phyloP scores from a whole-genome alignment of 1,140 invertebrate species.

The Calliopsis andreniformis region DNA sequence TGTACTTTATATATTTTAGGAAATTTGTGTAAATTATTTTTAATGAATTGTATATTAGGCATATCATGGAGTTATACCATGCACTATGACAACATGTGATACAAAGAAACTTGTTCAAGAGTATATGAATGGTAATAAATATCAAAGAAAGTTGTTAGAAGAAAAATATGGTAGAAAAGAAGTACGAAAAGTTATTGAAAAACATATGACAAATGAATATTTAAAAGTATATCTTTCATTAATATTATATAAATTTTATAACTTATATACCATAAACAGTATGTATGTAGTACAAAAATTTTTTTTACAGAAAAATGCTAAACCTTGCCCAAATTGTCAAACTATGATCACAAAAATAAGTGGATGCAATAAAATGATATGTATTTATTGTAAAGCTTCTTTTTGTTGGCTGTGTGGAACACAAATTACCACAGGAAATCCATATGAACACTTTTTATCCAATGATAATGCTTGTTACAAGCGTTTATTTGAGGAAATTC shows the following conservation, averaged over 20 bases:
- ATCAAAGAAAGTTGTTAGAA: constrained; percentile 35
- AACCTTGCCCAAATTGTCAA: constrained; percentile 16
- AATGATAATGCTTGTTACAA: not conserved
- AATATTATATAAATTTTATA: constrained; percentile 6
- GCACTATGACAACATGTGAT: constrained; percentile 38
- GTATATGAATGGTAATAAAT: constrained; percentile 39
- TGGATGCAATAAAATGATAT: constrained; percentile 21
- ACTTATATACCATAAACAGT: constrained; percentile 2
- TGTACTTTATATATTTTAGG: not conserved
- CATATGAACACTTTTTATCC: not conserved
- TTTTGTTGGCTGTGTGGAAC: constrained; percentile 12
- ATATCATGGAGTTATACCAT: constrained; percentile 61
- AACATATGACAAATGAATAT: constrained; percentile 47
- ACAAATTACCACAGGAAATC: not conserved
- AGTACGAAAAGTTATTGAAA: constrained; percentile 56
- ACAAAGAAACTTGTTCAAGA: constrained; percentile 46
- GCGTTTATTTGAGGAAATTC: not conserved
- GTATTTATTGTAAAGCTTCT: not conserved
- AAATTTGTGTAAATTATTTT: not conserved
- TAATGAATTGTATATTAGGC: constrained; percentile 29
- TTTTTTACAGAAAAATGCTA: not conserved
- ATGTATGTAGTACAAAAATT: no score
- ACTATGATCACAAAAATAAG: not conserved
- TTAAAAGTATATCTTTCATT: constrained; percentile 17
- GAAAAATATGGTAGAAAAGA: constrained; percentile 62